Percentiles rank a stretch among this genome's conserved stretches.
phyloP scores from a whole-genome alignment of 2,888 invertebrate genomes.

The Hydrotaea cyrtoneurina region DNA sequence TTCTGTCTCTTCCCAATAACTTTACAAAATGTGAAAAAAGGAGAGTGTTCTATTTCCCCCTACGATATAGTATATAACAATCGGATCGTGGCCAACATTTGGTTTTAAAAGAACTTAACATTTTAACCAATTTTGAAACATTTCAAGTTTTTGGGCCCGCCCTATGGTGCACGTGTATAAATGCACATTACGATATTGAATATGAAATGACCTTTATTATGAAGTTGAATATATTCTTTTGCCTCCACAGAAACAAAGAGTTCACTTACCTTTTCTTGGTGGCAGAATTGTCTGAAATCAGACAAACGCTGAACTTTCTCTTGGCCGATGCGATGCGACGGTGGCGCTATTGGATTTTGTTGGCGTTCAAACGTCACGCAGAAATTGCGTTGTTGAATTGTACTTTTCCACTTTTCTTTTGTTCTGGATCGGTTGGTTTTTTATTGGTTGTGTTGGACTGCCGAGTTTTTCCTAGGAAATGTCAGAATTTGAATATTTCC shows the following conservation, averaged over 20 bases:
- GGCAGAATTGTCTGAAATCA: not conserved
- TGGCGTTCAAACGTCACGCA: not conserved
- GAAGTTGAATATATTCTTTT: not conserved
- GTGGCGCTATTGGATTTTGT: not conserved
- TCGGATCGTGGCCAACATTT: too few relatives aligned
- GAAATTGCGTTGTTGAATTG: conserved; percentile 41
- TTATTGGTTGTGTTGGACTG: too few relatives aligned
- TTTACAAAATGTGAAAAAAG: too few relatives aligned
- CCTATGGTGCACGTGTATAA: too few relatives aligned
- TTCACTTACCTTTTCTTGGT: conserved; percentile 59
- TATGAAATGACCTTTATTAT: too few relatives aligned
- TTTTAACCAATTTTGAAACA: too few relatives aligned
- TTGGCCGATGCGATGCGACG: not conserved
- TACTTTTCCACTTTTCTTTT: conserved; percentile 31
- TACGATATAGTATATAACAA: too few relatives aligned
- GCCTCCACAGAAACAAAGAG: conserved; percentile 25
- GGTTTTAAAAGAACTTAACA: too few relatives aligned
- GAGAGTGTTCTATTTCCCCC: too few relatives aligned
- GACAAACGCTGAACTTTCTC: conserved; percentile 8
- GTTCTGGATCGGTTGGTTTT: not conserved
- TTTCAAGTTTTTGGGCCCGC: too few relatives aligned
- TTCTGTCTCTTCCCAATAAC: too few relatives aligned
- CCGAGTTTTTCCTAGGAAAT: not conserved
- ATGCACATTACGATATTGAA: too few relatives aligned
- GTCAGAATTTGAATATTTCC: not conserved